Conservation (phyloP, 2,797 vertebrate genomes). For the Hemibagrus guttatus region DNA sequence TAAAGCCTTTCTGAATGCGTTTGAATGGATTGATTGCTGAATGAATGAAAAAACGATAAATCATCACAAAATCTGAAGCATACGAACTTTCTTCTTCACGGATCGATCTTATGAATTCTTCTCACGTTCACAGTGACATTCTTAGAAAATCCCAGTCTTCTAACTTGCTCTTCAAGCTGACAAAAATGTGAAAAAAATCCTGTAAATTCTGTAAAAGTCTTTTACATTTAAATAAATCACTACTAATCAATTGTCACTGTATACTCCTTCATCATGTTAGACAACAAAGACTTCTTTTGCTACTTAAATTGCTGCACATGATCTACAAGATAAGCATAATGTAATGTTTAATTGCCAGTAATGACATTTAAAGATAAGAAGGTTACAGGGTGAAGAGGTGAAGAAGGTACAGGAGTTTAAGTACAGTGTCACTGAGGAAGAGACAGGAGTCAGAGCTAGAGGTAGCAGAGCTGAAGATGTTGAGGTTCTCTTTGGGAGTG, state of each 20-base stretch:
- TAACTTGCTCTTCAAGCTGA: not conserved
- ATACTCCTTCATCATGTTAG: not conserved
- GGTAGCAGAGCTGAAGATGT: too few species aligned
- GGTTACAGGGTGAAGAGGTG: too few species aligned
- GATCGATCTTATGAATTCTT: not conserved
- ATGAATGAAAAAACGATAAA: not conserved
- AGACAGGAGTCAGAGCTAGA: too few species aligned
- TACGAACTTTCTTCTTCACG: not conserved
- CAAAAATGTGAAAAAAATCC: not conserved
- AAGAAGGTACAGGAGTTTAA: too few species aligned
- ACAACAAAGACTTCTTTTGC: not conserved
- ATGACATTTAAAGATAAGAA: not conserved
- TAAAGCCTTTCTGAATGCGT: too few species aligned
- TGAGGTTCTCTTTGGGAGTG: too few species aligned
- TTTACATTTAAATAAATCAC: not conserved
- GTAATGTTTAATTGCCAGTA: not conserved
- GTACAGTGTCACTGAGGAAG: too few species aligned
- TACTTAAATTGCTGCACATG: not conserved
- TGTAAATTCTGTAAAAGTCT: not conserved
- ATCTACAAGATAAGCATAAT: not conserved
- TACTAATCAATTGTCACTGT: not conserved
- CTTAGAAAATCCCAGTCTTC: not conserved
- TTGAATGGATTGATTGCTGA: too few species aligned
- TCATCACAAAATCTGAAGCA: not conserved
- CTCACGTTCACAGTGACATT: conserved; percentile 1